These are phyloP conservation scores for Bombus waltoni DNA, from an alignment of 1,140 invertebrate species.

Conservation along the genomic window DNA sequence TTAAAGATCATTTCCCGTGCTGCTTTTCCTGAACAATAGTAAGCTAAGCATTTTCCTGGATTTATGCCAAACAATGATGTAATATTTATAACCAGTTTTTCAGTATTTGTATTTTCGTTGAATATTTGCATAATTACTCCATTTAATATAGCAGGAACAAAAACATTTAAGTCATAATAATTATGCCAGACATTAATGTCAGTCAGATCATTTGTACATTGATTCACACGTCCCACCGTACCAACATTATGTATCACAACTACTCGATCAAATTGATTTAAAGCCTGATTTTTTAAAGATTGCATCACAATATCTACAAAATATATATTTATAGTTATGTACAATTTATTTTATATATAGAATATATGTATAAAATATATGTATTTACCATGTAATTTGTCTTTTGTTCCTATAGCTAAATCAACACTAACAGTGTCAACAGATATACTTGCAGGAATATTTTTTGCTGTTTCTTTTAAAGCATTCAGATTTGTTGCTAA, in stretches of 20 bases:
- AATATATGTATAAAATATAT: background rate
- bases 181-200: slow-evolving; percentile 85
- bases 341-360: background rate
- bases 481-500: slow-evolving; percentile 88
- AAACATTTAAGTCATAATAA: slow-evolving; percentile 92
- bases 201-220: slow-evolving; percentile 85
- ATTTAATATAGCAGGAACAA: slow-evolving; percentile 90
- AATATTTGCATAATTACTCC: slow-evolving; percentile 87
- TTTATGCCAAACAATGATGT: slow-evolving; percentile 92
- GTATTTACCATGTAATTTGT: slow-evolving; percentile 80
- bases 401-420: slow-evolving; percentile 82
- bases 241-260: slow-evolving; percentile 96
- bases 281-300: slow-evolving; percentile 74
- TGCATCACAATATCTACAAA: slow-evolving; percentile 80
- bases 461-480: slow-evolving; percentile 85
- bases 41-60: slow-evolving; percentile 89
- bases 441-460: slow-evolving; percentile 79
- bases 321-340: background rate
- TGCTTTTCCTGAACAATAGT: slow-evolving; percentile 95
- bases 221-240: slow-evolving; percentile 89
- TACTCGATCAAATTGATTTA: slow-evolving; percentile 85
- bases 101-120: slow-evolving; percentile 75
- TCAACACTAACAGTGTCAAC: slow-evolving; percentile 84
- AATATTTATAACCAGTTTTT: slow-evolving; percentile 91
- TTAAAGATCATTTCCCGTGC: slow-evolving; percentile 96